These are phyloP conservation scores for Heptranchias perlo DNA, from an alignment of 2,113 vertebrate genomes.

Conservation along the genomic window DNA sequence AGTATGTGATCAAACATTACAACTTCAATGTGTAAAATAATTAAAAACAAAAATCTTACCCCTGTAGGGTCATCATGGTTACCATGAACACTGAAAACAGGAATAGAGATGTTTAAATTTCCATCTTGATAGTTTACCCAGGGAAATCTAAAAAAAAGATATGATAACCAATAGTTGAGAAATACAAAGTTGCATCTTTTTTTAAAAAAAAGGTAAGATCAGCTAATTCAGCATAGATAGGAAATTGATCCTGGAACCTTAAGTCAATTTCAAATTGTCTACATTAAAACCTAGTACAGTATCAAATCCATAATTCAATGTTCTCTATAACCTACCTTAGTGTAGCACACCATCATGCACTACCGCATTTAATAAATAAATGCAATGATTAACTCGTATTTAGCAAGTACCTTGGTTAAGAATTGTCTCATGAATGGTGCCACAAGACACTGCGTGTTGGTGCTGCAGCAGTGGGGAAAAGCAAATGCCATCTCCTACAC, in stretches of 20 bases:
- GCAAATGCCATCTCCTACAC: neutral
- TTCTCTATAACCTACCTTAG: too few species aligned
- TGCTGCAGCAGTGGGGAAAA: neutral
- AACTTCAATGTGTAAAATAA: neutral
- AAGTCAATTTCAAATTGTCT: neutral
- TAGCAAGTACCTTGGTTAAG: too few species aligned
- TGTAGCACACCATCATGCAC: too few species aligned
- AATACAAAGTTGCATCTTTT: neutral
- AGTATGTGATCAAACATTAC: neutral
- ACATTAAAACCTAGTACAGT: neutral
- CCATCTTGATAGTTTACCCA: slow-evolving; percentile 96
- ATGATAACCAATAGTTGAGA: neutral
- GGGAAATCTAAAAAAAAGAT: slow-evolving; percentile 71
- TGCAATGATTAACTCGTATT: too few species aligned
- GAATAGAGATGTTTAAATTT: slow-evolving; percentile 93
- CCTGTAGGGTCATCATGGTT: slow-evolving; percentile 98
- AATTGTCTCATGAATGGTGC: too few species aligned
- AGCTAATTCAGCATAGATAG: neutral
- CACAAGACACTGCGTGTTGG: neutral
- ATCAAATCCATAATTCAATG: too few species aligned
- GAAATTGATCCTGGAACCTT: neutral
- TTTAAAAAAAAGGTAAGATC: neutral
- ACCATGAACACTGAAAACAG: slow-evolving; percentile 92
- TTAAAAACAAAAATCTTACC: slow-evolving; percentile 59
- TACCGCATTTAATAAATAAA: too few species aligned